Percentiles rank a stretch among this genome's conserved stretches.
phyloP scores from a whole-genome alignment of 2,797 vertebrate species.

The Sebastolobus altivelis region DNA sequence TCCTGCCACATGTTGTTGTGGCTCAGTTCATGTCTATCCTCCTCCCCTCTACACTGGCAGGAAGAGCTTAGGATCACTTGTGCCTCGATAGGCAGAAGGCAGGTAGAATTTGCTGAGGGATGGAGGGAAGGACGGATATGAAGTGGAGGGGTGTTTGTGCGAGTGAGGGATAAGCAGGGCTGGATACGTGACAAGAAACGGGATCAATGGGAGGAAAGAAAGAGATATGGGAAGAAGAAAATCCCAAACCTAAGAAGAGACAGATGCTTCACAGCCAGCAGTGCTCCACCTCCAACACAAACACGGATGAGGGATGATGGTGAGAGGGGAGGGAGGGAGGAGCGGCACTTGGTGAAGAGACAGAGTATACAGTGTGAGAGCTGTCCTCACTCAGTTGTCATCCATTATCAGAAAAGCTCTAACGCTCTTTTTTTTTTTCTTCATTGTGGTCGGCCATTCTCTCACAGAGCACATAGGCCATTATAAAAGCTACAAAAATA shows the following conservation, averaged over 20 bases:
- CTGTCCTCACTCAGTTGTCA: constrained; percentile 32
- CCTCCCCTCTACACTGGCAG: constrained; percentile 24
- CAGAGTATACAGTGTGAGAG: constrained; percentile 28
- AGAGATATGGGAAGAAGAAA: constrained; percentile 64
- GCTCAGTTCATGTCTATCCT: constrained; percentile 36
- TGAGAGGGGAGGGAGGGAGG: not conserved
- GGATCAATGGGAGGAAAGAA: constrained; percentile 71
- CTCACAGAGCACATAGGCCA: constrained; percentile 20
- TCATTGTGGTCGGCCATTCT: not conserved
- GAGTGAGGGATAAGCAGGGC: constrained; percentile 70
- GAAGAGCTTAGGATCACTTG: constrained; percentile 58
- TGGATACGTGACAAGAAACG: constrained; percentile 78
- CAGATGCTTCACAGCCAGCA: constrained; percentile 72
- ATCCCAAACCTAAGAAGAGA: constrained; percentile 69
- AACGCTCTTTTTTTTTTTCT: not conserved
- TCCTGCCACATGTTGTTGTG: constrained; percentile 56
- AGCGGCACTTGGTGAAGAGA: constrained; percentile 24
- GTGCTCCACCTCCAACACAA: constrained; percentile 72
- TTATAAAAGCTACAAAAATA: constrained; percentile 45
- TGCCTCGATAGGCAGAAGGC: constrained; percentile 57
- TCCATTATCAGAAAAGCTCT: constrained; percentile 55
- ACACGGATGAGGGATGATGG: constrained; percentile 63
- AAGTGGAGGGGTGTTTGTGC: constrained; percentile 59
- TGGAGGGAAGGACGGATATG: constrained; percentile 44
- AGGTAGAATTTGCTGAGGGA: constrained; percentile 67